Base-by-base conservation (phyloP, 2,888 invertebrate genomes). In the Chelonus formosanus region DNA sequence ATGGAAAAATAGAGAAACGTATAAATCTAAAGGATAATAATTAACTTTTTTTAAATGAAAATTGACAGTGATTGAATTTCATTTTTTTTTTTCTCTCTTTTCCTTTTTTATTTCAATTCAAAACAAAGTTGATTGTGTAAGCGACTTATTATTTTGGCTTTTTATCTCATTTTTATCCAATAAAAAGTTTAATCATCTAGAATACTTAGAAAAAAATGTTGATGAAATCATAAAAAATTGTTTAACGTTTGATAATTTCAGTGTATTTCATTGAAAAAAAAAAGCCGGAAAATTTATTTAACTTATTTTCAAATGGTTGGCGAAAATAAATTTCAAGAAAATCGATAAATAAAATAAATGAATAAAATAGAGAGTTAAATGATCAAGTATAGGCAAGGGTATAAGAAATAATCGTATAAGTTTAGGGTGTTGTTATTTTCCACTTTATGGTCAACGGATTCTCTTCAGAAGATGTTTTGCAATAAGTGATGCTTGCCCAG, bases 401-500 rank as follows among this genome's bases (percentile, higher is more conserved):
- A 4, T 40, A 31, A 4, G 20, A 43, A 31, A 20, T 6, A 40
- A 31, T 56, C n/a, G 40, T 10, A 43, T 10, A 43, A 31, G 4
- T 56, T 5, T 20, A 52, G 40, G 35, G 34, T 64, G 55, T 52
- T 36, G 43, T 63, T 40, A 4, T 35, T 62, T 34, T 36, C 31
- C 3, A 43, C 20, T 56, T 56, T 43, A 43, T 43, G 43, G n/a
- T 43, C 36, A 6, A 5, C 10, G 5, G 40, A 31, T 8, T 56
- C 36, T 56, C 40, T 5, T 0, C 6, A 43, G 40, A 43, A 3
- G 20, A 36, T 56, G 20, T 53, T 53, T 54, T 4, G 34, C 34
- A 32, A 56, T 57, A 48, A 48, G 50, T 63, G 10, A n/a, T 57
- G 63, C 56, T 63, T 36, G 64, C 40, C 47, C 56, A 60, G 68